Conservation (phyloP, 35 echinoderm and acorn worm genomes). For the Patiria miniata region DNA sequence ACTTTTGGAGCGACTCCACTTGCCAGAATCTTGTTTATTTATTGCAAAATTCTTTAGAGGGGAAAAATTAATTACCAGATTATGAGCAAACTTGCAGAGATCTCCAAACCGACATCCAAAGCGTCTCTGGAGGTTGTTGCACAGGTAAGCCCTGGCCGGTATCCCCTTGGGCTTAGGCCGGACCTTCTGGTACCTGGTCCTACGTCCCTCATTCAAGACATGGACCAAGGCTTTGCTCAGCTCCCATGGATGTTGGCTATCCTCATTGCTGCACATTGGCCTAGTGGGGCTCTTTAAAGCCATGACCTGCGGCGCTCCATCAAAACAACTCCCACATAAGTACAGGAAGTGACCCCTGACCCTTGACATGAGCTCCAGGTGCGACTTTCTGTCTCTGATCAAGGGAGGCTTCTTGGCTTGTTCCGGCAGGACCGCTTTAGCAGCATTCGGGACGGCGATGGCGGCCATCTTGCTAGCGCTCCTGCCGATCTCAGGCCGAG, state of each 20-base stretch:
- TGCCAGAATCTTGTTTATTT: too few species aligned
- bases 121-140: constrained; percentile 57
- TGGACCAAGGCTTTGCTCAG: constrained; percentile 50
- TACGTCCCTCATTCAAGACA: constrained; percentile 39
- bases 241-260: constrained; percentile 56
- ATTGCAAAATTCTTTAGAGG: too few species aligned
- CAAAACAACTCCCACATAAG: constrained; percentile 67
- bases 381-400: background rate
- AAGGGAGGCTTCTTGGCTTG: background rate
- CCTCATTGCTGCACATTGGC: constrained; percentile 47
- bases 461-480: background rate
- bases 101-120: constrained; percentile 63
- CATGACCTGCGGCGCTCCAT: constrained; percentile 65
- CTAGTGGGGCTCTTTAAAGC: constrained; percentile 24
- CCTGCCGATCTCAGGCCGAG: background rate
- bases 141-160: constrained; percentile 61
- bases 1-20: too few species aligned
- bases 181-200: constrained; percentile 52
- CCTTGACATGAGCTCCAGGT: constrained; percentile 34
- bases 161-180: constrained; percentile 65
- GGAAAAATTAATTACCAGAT: too few species aligned
- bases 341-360: constrained; percentile 69
- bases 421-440: background rate
- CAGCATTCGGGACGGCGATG: background rate
- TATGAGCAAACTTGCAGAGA: constrained; percentile 84